phyloP scores from a whole-genome alignment of 2,113 vertebrate species.

The Climacteris rufus region DNA sequence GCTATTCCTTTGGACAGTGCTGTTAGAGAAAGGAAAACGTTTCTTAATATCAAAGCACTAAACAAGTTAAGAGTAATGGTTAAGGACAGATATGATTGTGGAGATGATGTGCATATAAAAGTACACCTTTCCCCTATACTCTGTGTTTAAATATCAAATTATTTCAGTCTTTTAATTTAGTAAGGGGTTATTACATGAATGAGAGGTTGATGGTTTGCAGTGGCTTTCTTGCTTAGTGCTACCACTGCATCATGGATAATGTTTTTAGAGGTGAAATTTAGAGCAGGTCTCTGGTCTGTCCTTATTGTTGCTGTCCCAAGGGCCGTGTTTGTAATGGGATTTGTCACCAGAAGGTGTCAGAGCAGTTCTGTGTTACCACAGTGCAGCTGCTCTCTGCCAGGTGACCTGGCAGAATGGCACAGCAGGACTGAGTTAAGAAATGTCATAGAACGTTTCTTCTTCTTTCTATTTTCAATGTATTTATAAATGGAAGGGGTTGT shows the following conservation, averaged over 20 bases:
- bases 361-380: neutral
- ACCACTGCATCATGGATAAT: neutral
- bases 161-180: neutral
- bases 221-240: neutral
- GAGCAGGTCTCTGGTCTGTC: neutral
- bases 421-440: conserved; percentile 6
- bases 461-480: neutral
- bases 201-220: neutral
- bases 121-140: neutral
- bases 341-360: conserved; percentile 67
- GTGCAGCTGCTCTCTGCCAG: neutral
- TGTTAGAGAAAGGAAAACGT: neutral
- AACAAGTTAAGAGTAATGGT: neutral
- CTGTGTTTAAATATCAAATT: neutral
- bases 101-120: neutral
- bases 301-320: neutral
- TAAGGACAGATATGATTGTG: rapidly evolving
- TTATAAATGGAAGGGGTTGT: neutral
- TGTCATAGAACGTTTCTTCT: neutral
- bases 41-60: neutral
- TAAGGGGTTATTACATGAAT: neutral
- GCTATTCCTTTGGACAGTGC: rapidly evolving
- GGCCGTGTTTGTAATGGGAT: neutral
- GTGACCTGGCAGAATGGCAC: neutral
- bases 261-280: neutral